These are phyloP conservation scores for Cetoscarus ocellatus DNA, from an alignment of 2,797 vertebrate species.

Conservation along the genomic window DNA sequence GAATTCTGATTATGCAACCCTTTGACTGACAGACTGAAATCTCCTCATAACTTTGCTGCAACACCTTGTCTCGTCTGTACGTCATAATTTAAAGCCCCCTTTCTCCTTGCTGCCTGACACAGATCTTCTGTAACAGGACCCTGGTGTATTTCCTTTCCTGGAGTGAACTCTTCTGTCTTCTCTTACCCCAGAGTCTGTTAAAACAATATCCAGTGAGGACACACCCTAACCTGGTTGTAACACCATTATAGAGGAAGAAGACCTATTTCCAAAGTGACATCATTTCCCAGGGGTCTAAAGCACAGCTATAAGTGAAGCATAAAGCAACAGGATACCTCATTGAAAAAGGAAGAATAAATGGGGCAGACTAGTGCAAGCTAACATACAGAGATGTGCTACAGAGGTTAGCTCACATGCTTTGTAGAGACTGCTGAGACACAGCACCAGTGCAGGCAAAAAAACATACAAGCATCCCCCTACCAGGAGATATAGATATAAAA, in stretches of 20 bases:
- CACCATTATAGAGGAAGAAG: conserved; percentile 43
- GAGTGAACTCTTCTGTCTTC: conserved; percentile 14
- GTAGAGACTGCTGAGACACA: conserved; percentile 43
- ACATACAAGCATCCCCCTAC: conserved; percentile 23
- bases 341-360: conserved; percentile 41
- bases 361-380: conserved; percentile 33
- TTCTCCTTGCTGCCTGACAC: conserved; percentile 37
- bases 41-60: conserved; percentile 6
- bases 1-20: conserved; percentile 29
- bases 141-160: conserved; percentile 36
- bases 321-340: conserved; percentile 38
- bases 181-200: conserved; percentile 15
- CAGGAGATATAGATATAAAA: conserved; percentile 41
- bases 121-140: conserved; percentile 57
- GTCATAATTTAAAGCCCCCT: conserved; percentile 11
- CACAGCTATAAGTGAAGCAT: conserved; percentile 36
- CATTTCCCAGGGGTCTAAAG: conserved; percentile 53
- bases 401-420: conserved; percentile 39
- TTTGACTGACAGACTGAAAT: conserved; percentile 30
- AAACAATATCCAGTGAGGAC: conserved; percentile 35
- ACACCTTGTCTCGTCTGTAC: background rate
- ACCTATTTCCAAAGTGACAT: conserved; percentile 52
- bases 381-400: conserved; percentile 29
- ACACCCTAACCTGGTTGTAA: conserved; percentile 50
- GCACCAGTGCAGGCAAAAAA: conserved; percentile 29